Evolutionary conservation across 1,140 invertebrate species (phyloP), one percentile per base, ranked within the genome.

Genomic region (Caenorhabditis inopinata): DNA sequence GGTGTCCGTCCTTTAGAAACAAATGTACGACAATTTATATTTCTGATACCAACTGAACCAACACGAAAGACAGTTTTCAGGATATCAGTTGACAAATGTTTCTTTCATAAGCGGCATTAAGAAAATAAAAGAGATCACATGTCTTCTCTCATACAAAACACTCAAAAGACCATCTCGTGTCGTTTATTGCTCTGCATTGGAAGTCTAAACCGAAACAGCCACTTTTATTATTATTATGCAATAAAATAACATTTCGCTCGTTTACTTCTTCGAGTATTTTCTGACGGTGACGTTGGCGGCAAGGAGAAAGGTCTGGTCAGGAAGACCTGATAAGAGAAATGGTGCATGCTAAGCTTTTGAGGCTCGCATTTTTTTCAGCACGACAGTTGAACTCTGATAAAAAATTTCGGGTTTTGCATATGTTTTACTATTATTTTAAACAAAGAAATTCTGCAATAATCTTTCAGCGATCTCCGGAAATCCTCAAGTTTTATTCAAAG

Each of bases 231-330:
- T 68, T 68, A 68, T 68, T 68, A 68, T 42, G 58, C 32, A 35
- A 68, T 68, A 68, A 68, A 68, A 68, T 58, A 29, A 16, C 35
- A 68, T 42, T 68, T 29, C 58, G 35, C 58, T 68, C 58, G 35
- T 29, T 68, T 68, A 14, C 58, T 68, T 68, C 32, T 35, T 42
- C 38, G 32, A 68, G 58, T 68, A 68, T 38, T 68, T 68, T 68
- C 58, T 21, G 38, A 42, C n/a, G n/a, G 58, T 32, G 51, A 32
- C 27, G 51, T 32, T 21, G 51, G 7, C 27, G 58, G n/a, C 29
- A 21, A 42, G 9, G 23, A 25, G 21, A 68, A 68, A 25, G 58
- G 58, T 68, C 58, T 68, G 58, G 58, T 68, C 32, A 68, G 32
- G 51, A 32, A 14, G 38, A 32, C 35, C 32, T 35, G 58, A 38